phyloP scores from a whole-genome alignment of 2,113 vertebrate genomes.

The Lepidothrix coronata region DNA sequence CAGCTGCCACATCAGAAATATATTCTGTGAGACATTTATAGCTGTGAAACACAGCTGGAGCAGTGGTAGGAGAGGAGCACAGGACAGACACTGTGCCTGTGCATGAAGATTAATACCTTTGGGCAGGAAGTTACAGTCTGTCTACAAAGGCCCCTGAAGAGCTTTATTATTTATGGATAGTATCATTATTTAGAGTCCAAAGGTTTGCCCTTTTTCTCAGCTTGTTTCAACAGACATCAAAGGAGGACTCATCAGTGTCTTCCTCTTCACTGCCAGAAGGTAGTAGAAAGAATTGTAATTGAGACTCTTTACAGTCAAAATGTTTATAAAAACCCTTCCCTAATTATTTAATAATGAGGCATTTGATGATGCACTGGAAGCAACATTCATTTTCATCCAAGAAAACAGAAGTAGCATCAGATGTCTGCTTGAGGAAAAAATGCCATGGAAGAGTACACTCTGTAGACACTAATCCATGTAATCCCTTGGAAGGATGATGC shows the following conservation, averaged over 20 bases:
- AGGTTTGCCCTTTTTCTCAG: neutral
- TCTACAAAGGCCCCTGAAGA: neutral
- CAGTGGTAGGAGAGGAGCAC: neutral
- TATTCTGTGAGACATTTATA: neutral
- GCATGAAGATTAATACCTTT: neutral
- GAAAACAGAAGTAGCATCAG: neutral
- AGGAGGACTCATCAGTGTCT: neutral
- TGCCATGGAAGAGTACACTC: neutral
- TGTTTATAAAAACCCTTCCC: constrained; percentile 13
- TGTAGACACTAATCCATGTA: neutral
- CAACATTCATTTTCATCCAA: neutral
- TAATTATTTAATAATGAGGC: constrained; percentile 45
- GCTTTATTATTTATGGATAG: neutral
- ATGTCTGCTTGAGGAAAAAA: neutral
- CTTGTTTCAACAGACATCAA: constrained; percentile 40
- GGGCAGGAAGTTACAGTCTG: neutral
- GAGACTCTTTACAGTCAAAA: neutral
- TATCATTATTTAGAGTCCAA: neutral
- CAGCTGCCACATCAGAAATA: neutral
- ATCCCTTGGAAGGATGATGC: neutral
- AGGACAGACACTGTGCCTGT: neutral
- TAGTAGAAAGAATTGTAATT: neutral
- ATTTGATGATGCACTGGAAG: constrained; percentile 7
- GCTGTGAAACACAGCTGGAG: neutral
- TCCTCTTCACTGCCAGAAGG: constrained; percentile 20